Evolutionary conservation across 1,140 invertebrate genomes (phyloP), one percentile per base, ranked within the genome.

Genomic region (Oppia nitens): DNA sequence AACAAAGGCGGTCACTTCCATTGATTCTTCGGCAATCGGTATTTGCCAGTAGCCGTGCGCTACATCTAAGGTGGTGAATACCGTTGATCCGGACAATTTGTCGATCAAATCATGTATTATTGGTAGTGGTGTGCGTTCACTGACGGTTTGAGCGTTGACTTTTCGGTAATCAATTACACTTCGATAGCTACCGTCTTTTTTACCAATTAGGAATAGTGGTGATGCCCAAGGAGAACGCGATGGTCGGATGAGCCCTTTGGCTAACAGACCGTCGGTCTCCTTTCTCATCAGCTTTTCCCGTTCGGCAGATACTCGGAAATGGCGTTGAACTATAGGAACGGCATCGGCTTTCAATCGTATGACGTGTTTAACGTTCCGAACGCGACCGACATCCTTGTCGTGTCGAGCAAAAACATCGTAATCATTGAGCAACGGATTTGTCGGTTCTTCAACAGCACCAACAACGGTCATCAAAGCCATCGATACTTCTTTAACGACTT

Each of bases 131-230:
- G 64, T 74, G 49, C 53, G 48, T 50, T 73, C 69, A 51, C 64
- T 62, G 9, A 56, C 59, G 0, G 69, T 75, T 3, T 66, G 56
- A 0, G 32, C 23, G 63, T 76, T 75, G 1, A 76, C 55, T 6
- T 47, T n/a, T 17, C 75, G 63, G 62, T 71, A 78, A 63, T 79
- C 76, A 0, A 78, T 63, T 66, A 76, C 77, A 56, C 76, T 74
- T n/a, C 75, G 55, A 0, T 63, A 61, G 0, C 60, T 60, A 1
- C 69, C 70, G 57, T 77, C 71, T 29, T 74, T 73, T 59, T 81
- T 81, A 60, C 68, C 63, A 0, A 77, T 70, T 14, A 78, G 53
- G 0, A 78, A 69, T 0, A 76, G 62, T 1, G 74, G 76, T 0
- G 70, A 69, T 9, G 68, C 64, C 71, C 75, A 80, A 0, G 70